Base-by-base conservation (phyloP, 2,797 vertebrate species). In the Fundulus diaphanus region DNA sequence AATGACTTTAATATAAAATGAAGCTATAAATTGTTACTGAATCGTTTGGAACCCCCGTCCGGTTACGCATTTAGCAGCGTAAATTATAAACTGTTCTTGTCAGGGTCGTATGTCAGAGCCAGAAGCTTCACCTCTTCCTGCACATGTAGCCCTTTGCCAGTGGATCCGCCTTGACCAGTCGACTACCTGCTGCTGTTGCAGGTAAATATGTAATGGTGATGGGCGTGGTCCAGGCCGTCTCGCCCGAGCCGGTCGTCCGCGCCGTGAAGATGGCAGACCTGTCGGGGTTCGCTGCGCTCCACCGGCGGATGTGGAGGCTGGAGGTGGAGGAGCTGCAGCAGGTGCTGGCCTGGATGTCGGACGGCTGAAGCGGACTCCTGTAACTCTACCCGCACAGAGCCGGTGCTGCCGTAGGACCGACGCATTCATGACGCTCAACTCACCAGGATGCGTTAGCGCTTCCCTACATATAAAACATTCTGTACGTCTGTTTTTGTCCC, bases 141-240 rank as follows among this genome's bases (percentile, higher is more conserved):
- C 15, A 42, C 22, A 44, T 27, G 16, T 16, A 44, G 12, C 2
- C 40, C 24, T 44, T 42, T 49, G 2, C 44, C 16, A 49, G 3
- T 66, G 63, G n/a, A 24, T n/a, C 51, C 22, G n/a, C 24, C 16
- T 18, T 52, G 22, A 73, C 79, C 79, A 70, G 44, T 18, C 27
- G 37, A 74, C 76, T 80, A 76, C 29, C 75, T 71, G 72, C 20
- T 72, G 6, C 49, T 81, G 74, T 76, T 73, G 16, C 82, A 98
- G 96, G 96, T 40, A 97, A 96, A 87, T 97, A 97, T 13, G 96
- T 97, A 74, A 98, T 98, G 97, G 96, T 97, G 80, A 97, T 98
- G 96, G 97, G 96, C 0, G 73, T 95, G 75, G 84, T 97, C 67
- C 92, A 95, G 83, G 89, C 92, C 0, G 87, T 92, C 68, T 92